Percentiles rank a stretch among this genome's conserved stretches.
Evolutionary conservation across 1,140 invertebrate species (phyloP).

Genomic region (Eriocheir sinensis): DNA sequence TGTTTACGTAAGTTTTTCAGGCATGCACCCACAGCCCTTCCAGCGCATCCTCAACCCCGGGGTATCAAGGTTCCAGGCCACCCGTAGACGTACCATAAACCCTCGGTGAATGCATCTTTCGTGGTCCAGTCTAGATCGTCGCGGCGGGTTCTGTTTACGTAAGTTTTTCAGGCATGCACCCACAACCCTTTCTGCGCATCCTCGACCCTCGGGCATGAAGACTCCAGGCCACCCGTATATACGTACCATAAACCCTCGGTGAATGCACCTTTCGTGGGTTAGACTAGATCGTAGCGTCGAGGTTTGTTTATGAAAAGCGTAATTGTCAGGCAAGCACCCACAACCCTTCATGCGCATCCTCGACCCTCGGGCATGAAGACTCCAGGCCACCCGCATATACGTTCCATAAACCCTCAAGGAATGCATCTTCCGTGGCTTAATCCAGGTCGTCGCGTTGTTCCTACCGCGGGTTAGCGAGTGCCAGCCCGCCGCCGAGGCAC

Average conservation of each 20-base stretch:
- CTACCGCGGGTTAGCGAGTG: not conserved
- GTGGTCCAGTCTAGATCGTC: not conserved
- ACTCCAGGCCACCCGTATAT: not conserved
- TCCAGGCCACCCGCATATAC: not conserved
- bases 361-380: not conserved
- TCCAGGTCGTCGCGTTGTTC: not conserved
- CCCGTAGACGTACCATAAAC: not conserved
- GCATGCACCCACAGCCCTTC: not conserved
- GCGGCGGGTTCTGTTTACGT: too few species aligned
- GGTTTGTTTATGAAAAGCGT: too few species aligned
- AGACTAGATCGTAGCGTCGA: not conserved
- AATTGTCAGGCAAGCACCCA: too few species aligned
- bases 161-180: too few species aligned
- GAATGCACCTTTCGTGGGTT: not conserved
- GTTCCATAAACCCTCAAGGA: not conserved
- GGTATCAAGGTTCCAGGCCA: not conserved
- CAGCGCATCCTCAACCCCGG: not conserved
- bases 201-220: not conserved
- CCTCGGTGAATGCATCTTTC: not conserved
- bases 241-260: not conserved
- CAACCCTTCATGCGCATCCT: not conserved
- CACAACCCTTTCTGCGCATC: not conserved
- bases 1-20: too few species aligned
- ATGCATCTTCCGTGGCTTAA: not conserved
- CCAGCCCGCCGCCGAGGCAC: not conserved